Conservation (phyloP, 2,888 invertebrate genomes). For the Erebia aethiops region DNA sequence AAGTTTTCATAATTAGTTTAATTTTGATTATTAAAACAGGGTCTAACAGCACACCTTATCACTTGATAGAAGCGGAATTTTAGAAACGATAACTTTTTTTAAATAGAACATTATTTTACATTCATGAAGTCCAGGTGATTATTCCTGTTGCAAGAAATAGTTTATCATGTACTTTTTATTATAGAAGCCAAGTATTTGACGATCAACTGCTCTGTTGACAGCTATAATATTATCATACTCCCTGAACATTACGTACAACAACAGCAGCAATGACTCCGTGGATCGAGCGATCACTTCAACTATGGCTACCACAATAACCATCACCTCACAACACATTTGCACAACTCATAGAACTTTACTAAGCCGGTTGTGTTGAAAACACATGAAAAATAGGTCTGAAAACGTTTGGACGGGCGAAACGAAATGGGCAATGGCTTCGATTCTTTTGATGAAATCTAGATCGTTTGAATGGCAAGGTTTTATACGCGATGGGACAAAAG, state of each 20-base stretch:
- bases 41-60: too few relatives aligned
- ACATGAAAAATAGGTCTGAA: slow-evolving; percentile 44
- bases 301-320: slow-evolving; percentile 70
- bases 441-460: slow-evolving; percentile 76
- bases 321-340: slow-evolving; percentile 52
- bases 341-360: slow-evolving; percentile 33
- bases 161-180: not conserved
- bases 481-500: slow-evolving; percentile 45
- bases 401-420: slow-evolving; percentile 62
- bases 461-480: slow-evolving; percentile 55
- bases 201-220: slow-evolving; percentile 60
- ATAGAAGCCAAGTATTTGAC: slow-evolving; percentile 29
- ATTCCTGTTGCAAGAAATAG: not conserved
- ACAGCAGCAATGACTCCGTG: slow-evolving; percentile 69
- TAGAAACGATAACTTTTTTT: too few relatives aligned
- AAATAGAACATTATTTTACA: too few relatives aligned
- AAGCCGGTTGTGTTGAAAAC: slow-evolving; percentile 12
- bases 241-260: slow-evolving; percentile 69
- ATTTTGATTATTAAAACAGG: too few relatives aligned
- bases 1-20: too few relatives aligned
- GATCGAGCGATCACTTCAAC: slow-evolving; percentile 67
- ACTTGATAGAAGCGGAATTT: too few relatives aligned
- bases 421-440: slow-evolving; percentile 83
- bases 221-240: slow-evolving; percentile 58
- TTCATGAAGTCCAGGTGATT: too few relatives aligned